Evolutionary conservation across 2,797 vertebrate genomes (phyloP), one percentile per base, ranked within the genome.

Genomic region (Sphenopsis melanotis): DNA sequence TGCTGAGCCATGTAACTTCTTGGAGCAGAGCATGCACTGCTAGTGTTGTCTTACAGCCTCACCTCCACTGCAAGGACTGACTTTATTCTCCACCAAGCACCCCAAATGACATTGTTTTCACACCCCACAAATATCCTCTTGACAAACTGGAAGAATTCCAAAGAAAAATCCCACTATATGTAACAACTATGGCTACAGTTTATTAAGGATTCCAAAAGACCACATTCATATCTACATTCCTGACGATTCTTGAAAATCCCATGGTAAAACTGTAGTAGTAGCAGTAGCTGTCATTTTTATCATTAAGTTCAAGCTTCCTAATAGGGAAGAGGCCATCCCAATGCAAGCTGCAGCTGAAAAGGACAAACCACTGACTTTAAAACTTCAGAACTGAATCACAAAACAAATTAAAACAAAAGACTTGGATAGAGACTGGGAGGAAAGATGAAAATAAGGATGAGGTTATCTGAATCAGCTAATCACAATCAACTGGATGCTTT

Each of bases 401-500:
- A 68, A 77, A 46, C 44, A 82, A 84, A 87, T 80, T 49, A 89
- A 68, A 47, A 87, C 47, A 88, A 70, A 46, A 83, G n/a, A 79
- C 57, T 61, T 55, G 41, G 18, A 65, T 19, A 70, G 49, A 69
- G 57, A 60, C 46, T 39, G 21, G 2, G 36, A 85, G 22, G 42
- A n/a, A 91, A 89, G 83, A 95, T 23, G 52, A 82, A 88, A 94
- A 92, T 69, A 83, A 87, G 52, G 57, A 84, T 84, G 90, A 93
- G 81, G 59, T 93, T 90, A 96, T 61, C 94, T 81, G 75, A 84
- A 95, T 90, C 70, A 86, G 69, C 71, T 95, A 83, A 94, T 95
- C 81, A 85, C 74, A 95, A 97, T 96, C 93, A 96, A 71, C 85
- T 66, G 70, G 21, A 71, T 95, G 89, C 89, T 92, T 95, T 84